These are phyloP conservation scores for Branchinecta lynchi DNA, from an alignment of 1,140 invertebrate species.

Conservation along the genomic window DNA sequence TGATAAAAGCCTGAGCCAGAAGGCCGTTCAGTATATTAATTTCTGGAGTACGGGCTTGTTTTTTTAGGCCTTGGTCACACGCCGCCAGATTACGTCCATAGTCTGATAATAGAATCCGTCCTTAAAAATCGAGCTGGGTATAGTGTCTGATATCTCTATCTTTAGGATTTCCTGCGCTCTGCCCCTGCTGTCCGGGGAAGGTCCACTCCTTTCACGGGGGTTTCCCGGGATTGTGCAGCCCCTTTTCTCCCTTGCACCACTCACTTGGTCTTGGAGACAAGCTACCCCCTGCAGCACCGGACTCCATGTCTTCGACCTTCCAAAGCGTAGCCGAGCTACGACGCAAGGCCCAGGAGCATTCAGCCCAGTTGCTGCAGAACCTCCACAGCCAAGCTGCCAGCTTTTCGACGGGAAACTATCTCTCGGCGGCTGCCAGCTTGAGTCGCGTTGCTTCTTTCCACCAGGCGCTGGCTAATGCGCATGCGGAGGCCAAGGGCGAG, in stretches of 20 bases:
- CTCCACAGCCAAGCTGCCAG: conserved; percentile 35
- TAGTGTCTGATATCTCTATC: conserved; percentile 18
- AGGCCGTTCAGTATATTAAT: too few relatives aligned
- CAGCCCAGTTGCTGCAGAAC: conserved; percentile 59
- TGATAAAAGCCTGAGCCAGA: too few relatives aligned
- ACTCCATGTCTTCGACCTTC: conserved; percentile 42
- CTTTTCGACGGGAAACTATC: conserved; percentile 11
- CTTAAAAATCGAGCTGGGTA: too few relatives aligned
- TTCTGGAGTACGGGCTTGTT: too few relatives aligned
- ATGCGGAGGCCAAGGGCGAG: background rate
- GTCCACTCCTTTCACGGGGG: conserved; percentile 28
- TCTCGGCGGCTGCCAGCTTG: conserved; percentile 13
- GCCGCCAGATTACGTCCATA: too few relatives aligned
- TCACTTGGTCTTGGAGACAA: background rate
- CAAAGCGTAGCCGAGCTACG: conserved; percentile 69
- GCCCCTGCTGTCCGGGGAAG: conserved; percentile 57
- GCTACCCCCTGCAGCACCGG: conserved; percentile 23
- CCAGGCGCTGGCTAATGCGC: background rate
- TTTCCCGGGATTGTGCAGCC: conserved; percentile 24
- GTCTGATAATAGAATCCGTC: too few relatives aligned
- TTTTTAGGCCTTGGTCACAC: too few relatives aligned
- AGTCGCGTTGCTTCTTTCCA: conserved; percentile 3
- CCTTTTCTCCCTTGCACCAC: conserved; percentile 27
- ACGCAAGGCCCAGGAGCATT: conserved; percentile 77
- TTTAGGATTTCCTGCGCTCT: conserved; percentile 49